phyloP scores from a whole-genome alignment of 2,888 invertebrate genomes.

The Hypsopygia costalis region DNA sequence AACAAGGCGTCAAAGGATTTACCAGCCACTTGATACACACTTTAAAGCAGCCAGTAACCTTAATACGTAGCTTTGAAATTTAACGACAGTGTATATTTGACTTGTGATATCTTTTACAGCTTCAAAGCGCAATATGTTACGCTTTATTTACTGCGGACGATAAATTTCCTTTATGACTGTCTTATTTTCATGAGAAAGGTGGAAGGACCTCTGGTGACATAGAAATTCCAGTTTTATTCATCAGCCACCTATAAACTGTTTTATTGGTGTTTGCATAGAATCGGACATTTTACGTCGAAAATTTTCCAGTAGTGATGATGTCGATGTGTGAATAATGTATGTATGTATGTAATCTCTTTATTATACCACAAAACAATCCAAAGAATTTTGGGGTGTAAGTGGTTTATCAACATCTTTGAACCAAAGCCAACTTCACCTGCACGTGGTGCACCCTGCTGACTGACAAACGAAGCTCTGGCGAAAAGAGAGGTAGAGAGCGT shows the following conservation, averaged over 20 bases:
- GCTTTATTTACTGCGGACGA: constrained; percentile 65
- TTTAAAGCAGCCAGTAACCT: not conserved
- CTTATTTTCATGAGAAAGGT: constrained; percentile 62
- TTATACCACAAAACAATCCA: too few relatives aligned
- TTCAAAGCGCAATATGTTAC: constrained; percentile 62
- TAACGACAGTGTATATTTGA: constrained; percentile 40
- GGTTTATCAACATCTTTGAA: too few relatives aligned
- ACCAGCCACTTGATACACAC: not conserved
- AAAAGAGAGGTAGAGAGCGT: too few relatives aligned
- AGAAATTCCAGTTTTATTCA: constrained; percentile 55
- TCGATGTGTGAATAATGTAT: too few relatives aligned
- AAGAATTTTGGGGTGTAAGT: too few relatives aligned
- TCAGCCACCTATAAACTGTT: constrained; percentile 55
- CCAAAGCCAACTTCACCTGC: too few relatives aligned
- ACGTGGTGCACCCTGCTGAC: too few relatives aligned
- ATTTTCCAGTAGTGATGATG: constrained; percentile 10
- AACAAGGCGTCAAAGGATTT: too few relatives aligned
- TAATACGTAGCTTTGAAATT: constrained; percentile 28
- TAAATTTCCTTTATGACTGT: constrained; percentile 72
- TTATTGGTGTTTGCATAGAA: constrained; percentile 46
- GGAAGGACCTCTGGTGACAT: constrained; percentile 29
- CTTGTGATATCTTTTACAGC: constrained; percentile 52
- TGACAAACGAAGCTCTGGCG: too few relatives aligned
- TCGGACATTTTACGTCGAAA: constrained; percentile 23
- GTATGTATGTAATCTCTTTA: too few relatives aligned